Percentiles rank a stretch among this genome's conserved stretches.
These are phyloP conservation scores for Steinernema scapterisci DNA, from an alignment of 2,888 invertebrate species.

Conservation along the genomic window DNA sequence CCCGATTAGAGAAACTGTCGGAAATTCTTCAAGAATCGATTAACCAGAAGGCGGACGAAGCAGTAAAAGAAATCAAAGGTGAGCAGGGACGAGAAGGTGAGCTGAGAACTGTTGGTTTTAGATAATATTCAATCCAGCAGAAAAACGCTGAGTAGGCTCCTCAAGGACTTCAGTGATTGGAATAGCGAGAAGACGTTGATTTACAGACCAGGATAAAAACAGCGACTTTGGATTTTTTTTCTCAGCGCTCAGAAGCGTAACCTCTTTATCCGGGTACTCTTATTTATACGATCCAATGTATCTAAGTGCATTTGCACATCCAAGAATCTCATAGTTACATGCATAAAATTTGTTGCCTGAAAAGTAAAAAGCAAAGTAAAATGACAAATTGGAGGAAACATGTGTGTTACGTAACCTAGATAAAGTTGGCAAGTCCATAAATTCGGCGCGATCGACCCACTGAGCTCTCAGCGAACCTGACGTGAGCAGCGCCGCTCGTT, in stretches of 20 bases:
- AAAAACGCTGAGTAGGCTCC: slow-evolving; percentile 14
- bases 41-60: background rate
- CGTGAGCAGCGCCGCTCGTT: too few species aligned
- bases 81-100: background rate
- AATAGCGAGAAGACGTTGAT: slow-evolving; percentile 1
- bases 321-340: slow-evolving; percentile 4
- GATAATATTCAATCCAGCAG: background rate
- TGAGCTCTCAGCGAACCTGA: background rate
- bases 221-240: background rate
- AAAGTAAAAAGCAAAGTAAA: background rate
- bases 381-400: too few species aligned
- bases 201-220: slow-evolving; percentile 18
- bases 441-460: background rate
- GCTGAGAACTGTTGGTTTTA: background rate
- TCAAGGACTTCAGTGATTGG: slow-evolving; percentile 10
- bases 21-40: slow-evolving; percentile 5
- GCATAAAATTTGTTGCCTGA: background rate
- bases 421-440: too few species aligned
- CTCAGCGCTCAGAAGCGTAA: background rate
- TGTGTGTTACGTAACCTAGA: too few species aligned
- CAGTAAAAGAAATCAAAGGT: slow-evolving; percentile 5
- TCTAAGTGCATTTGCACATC: background rate
- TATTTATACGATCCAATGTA: slow-evolving; percentile 26
- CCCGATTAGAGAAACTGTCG: background rate
- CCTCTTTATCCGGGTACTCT: slow-evolving; percentile 16